Evolutionary conservation across 2,113 vertebrate species (phyloP).

Genomic region (Nesospiza acunhae): DNA sequence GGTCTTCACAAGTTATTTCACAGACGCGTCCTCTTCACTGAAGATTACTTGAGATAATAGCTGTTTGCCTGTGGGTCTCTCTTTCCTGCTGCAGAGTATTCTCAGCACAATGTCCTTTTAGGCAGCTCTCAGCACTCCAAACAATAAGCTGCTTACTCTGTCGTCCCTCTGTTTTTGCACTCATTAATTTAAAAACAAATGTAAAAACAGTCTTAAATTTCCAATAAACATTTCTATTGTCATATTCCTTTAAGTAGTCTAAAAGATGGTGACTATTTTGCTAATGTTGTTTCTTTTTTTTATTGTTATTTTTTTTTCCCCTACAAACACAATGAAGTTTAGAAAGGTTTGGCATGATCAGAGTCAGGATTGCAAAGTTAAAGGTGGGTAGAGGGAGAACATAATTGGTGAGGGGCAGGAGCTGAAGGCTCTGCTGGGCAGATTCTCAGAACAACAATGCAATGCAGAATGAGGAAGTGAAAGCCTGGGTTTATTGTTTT

Average conservation of each 20-base stretch:
- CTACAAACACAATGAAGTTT: background rate
- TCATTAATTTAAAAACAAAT: background rate
- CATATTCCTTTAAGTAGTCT: background rate
- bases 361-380: background rate
- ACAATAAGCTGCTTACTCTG: background rate
- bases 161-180: background rate
- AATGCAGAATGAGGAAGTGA: background rate
- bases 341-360: too few relatives aligned
- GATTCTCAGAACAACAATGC: background rate
- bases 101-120: background rate
- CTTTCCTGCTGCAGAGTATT: background rate
- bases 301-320: background rate
- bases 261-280: background rate
- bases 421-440: background rate
- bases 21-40: background rate
- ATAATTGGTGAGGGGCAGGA: background rate
- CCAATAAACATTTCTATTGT: background rate
- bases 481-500: background rate
- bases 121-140: background rate
- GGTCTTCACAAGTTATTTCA: background rate
- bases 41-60: background rate
- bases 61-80: background rate
- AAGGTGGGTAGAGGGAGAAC: background rate
- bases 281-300: background rate
- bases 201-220: background rate